phyloP scores from a whole-genome alignment of 30 jellyfish, hydroid and myxozoan genomes.

The Hydra vulgaris region DNA sequence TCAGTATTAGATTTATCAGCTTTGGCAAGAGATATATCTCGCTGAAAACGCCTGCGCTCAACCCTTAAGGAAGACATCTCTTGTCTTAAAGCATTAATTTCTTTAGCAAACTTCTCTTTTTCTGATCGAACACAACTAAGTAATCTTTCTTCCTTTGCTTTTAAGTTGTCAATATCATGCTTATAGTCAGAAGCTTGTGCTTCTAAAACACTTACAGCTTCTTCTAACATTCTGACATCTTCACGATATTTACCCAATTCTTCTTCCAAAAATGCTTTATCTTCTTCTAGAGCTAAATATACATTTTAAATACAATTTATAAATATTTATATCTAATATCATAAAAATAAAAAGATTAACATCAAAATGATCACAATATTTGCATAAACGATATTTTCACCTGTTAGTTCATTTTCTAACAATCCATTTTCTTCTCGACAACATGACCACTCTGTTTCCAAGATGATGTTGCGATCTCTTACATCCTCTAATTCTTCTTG shows the following conservation, averaged over 20 bases:
- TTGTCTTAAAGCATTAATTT: constrained; percentile 72
- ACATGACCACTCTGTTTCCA: constrained; percentile 99
- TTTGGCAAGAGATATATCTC: constrained; percentile 84
- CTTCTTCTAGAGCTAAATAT: constrained; percentile 80
- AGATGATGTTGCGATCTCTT: constrained; percentile 80
- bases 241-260: constrained; percentile 84
- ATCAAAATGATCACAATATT: not conserved
- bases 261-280: constrained; percentile 85
- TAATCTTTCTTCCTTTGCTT: constrained; percentile 73
- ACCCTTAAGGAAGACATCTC: constrained; percentile 86
- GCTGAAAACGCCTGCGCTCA: constrained; percentile 92
- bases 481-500: constrained; percentile 95
- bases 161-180: constrained; percentile 47
- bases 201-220: constrained; percentile 77
- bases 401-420: constrained; percentile 87
- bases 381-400: too few relatives aligned
- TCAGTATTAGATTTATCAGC: constrained; percentile 95
- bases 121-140: constrained; percentile 61
- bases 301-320: not conserved
- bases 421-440: constrained; percentile 95
- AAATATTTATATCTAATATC: not conserved
- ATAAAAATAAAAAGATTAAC: not conserved
- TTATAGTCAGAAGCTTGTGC: constrained; percentile 85
- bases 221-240: constrained; percentile 97
- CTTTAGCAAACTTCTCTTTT: constrained; percentile 80